Conservation (phyloP, 2,113 vertebrate species). For the Prolemur simus region DNA sequence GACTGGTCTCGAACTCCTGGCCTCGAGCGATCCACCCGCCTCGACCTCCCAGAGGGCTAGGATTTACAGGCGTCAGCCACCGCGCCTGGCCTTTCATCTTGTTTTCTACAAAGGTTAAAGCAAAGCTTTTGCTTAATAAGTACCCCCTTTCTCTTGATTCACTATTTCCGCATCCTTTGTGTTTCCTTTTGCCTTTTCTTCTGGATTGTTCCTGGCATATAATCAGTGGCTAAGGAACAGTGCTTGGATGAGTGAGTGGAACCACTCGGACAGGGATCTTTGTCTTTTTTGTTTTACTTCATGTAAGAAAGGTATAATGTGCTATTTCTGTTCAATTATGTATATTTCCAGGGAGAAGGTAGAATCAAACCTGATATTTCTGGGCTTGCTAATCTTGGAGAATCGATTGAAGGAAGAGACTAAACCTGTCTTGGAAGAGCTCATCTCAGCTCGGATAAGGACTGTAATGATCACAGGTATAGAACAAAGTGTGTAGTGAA, state of each 20-base stretch:
- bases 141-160: neutral
- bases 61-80: too few relatives aligned
- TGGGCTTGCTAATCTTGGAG: conserved; percentile 88
- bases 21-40: too few relatives aligned
- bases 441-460: conserved; percentile 83
- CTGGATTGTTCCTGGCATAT: neutral
- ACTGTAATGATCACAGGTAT: conserved; percentile 89
- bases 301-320: neutral
- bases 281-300: neutral
- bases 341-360: conserved; percentile 80
- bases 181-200: neutral
- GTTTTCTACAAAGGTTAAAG: neutral
- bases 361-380: conserved; percentile 84
- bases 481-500: neutral
- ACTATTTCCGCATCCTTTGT: neutral
- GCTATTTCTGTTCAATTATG: neutral
- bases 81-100: too few relatives aligned
- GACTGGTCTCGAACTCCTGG: too few relatives aligned
- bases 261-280: neutral
- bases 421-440: conserved; percentile 84
- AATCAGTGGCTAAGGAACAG: neutral
- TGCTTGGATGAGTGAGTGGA: neutral
- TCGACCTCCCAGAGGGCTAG: too few relatives aligned
- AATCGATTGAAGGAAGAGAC: conserved; percentile 86
- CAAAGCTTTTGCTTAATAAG: neutral